These are phyloP conservation scores for Lydus trimaculatus DNA, from an alignment of 2,888 invertebrate genomes.

Conservation along the genomic window DNA sequence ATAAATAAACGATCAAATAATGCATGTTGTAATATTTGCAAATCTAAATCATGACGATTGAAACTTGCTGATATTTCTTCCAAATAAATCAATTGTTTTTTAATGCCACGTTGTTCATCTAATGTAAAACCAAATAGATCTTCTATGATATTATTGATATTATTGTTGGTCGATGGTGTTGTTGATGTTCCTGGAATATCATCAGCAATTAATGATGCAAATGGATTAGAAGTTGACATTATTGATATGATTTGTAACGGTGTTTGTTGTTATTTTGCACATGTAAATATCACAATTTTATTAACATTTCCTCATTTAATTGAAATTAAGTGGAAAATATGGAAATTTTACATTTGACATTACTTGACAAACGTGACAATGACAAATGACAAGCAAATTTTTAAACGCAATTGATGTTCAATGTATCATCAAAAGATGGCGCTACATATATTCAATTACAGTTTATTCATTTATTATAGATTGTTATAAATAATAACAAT, in stretches of 20 bases:
- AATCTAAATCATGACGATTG: slow-evolving; percentile 64
- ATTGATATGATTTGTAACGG: not conserved
- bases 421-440: not conserved
- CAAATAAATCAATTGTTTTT: slow-evolving; percentile 67
- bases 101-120: slow-evolving; percentile 61
- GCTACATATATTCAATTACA: too few species aligned
- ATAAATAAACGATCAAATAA: slow-evolving; percentile 80
- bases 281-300: not conserved
- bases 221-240: slow-evolving; percentile 48
- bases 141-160: slow-evolving; percentile 60
- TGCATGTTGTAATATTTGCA: slow-evolving; percentile 76
- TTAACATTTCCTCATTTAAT: not conserved
- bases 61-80: slow-evolving; percentile 68
- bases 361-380: not conserved
- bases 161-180: slow-evolving; percentile 8
- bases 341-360: not conserved
- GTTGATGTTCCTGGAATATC: slow-evolving; percentile 21
- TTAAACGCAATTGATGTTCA: not conserved
- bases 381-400: slow-evolving; percentile 1
- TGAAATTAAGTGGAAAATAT: not conserved
- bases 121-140: slow-evolving; percentile 78
- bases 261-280: too few species aligned
- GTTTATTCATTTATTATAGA: too few species aligned
- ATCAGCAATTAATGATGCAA: slow-evolving; percentile 47
- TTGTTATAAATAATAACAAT: too few species aligned